Evolutionary conservation across 2,888 invertebrate genomes (phyloP), one percentile per base, ranked within the genome.

Genomic region (Eulithis prunata): DNA sequence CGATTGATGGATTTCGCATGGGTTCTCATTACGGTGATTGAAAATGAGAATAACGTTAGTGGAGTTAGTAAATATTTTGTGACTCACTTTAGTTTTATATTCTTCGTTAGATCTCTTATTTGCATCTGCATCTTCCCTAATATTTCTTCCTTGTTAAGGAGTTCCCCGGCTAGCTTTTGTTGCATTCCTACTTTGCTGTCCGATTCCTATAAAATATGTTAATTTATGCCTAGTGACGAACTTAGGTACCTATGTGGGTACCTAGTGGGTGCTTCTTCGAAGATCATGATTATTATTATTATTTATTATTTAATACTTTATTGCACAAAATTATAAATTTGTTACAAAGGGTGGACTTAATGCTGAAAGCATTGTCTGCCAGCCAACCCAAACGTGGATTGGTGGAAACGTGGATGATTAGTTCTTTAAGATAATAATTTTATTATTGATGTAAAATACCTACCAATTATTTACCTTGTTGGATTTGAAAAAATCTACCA

Each of bases 121-220:
- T 93, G 91, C 64, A 75, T 79, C 75, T 92, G 91, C 89, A 93
- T 89, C 71, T 93, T 91, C 56, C 81, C 81, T 63, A 91, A 74
- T 68, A 89, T 81, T 81, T 93, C 91, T 69, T 93, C 93, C 71
- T 93, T 94, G 69, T 82, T 88, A 7, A 91, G 71, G 41, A 94
- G 83, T 69, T 94, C 94, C 7, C 89, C 89, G 4, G 91, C 90
- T 71, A 94, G 70, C 77, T 92, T 93, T 72, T 93, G 92, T 79
- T 94, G 90, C 76, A 91, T 86, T 46, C 88, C 88, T 72, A 88
- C 81, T 78, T 91, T 90, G 72, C 89, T 88, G 21, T 93, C 91
- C 0, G 89, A 78, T 70, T 92, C 91, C 87, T 89, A 79, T 68
- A 86, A 63, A 43, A 53, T 38, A 53, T 13, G 3, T 6, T 41